phyloP scores from a whole-genome alignment of 2,888 invertebrate species.

The Archips xylosteana region DNA sequence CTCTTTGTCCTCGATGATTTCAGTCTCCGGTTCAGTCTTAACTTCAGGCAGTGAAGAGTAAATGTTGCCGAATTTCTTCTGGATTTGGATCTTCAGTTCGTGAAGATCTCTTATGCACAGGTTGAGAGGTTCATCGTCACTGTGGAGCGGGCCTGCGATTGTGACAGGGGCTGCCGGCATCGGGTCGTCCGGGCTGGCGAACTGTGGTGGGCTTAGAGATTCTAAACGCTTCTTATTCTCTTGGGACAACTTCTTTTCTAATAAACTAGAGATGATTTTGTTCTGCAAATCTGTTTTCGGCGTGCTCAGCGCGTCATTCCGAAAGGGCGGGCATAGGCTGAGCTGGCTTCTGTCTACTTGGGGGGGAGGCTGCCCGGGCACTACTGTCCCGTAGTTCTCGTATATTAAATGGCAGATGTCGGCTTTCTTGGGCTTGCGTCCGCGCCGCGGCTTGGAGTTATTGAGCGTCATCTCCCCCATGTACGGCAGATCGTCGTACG shows the following conservation, averaged over 20 bases:
- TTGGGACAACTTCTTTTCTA: conserved; percentile 89
- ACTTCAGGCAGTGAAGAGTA: conserved; percentile 85
- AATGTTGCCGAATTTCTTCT: conserved; percentile 87
- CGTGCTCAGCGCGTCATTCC: conserved; percentile 57
- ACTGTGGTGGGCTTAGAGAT: conserved; percentile 65
- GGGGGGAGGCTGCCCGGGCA: conserved; percentile 89
- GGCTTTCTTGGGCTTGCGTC: conserved; percentile 96
- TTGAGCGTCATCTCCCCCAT: conserved; percentile 97
- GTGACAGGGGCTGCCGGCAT: conserved; percentile 71
- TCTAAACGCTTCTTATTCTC: conserved; percentile 84
- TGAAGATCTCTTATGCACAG: conserved; percentile 92
- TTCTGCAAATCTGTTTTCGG: conserved; percentile 89
- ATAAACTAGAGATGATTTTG: conserved; percentile 88
- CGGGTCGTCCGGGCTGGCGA: conserved; percentile 70
- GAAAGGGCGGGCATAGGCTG: conserved; percentile 60
- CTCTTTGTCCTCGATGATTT: conserved; percentile 77
- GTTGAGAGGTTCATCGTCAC: conserved; percentile 91
- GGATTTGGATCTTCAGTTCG: conserved; percentile 88
- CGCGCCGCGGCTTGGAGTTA: conserved; percentile 94
- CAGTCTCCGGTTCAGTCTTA: conserved; percentile 85
- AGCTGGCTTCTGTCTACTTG: conserved; percentile 73
- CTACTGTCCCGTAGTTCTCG: conserved; percentile 95
- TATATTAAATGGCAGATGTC: conserved; percentile 96
- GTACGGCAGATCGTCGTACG: conserved; percentile 94
- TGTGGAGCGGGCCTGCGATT: conserved; percentile 66